A percentile compares a stretch with the other conserved stretches of the same genome.
Evolutionary conservation across 2,888 invertebrate species (phyloP).

Genomic region (Eurytoma adleriae): DNA sequence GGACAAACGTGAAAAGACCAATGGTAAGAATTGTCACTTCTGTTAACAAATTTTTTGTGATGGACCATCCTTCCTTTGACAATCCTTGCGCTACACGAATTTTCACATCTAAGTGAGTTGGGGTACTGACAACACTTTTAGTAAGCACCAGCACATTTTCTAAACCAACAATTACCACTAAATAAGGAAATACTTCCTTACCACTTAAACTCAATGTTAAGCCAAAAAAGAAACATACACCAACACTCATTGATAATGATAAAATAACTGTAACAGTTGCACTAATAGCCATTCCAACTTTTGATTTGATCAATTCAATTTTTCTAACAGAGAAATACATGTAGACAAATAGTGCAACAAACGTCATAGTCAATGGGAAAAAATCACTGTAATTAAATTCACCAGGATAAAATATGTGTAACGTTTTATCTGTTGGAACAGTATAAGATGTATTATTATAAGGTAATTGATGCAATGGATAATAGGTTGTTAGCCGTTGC

Average conservation of each 20-base stretch:
- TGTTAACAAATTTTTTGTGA: constrained; percentile 94
- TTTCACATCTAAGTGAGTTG: constrained; percentile 93
- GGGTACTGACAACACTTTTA: constrained; percentile 94
- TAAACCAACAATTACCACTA: constrained; percentile 95
- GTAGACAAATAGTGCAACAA: constrained; percentile 91
- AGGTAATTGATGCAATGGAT: constrained; percentile 83
- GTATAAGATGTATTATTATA: constrained; percentile 70
- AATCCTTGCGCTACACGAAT: constrained; percentile 96
- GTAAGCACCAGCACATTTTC: constrained; percentile 95
- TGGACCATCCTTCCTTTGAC: constrained; percentile 98
- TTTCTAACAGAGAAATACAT: constrained; percentile 97
- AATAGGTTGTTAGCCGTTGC: constrained; percentile 82
- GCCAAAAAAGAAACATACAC: constrained; percentile 91
- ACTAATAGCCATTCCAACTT: constrained; percentile 90
- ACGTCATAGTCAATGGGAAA: constrained; percentile 89
- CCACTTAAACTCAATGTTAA: constrained; percentile 88
- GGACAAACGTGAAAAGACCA: constrained; percentile 96
- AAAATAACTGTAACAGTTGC: constrained; percentile 91
- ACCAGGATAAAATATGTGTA: constrained; percentile 93
- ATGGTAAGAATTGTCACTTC: constrained; percentile 95
- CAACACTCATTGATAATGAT: constrained; percentile 94
- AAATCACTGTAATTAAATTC: constrained; percentile 91
- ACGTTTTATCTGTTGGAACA: constrained; percentile 74
- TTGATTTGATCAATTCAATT: constrained; percentile 94
- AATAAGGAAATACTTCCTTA: constrained; percentile 95